phyloP scores from a whole-genome alignment of 2,113 vertebrate species.

The Sebastes fasciatus region DNA sequence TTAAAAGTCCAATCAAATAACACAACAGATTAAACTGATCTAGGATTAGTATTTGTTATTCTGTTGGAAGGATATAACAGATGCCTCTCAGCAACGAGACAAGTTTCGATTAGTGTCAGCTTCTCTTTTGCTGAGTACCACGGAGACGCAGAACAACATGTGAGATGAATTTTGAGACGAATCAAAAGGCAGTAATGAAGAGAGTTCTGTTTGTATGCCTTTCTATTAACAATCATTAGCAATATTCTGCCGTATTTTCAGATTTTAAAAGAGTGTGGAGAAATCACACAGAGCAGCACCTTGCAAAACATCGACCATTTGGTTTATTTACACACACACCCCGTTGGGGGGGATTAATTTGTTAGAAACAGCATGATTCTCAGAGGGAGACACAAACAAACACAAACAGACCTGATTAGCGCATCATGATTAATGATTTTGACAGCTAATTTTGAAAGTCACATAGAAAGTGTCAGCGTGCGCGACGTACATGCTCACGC shows the following conservation, averaged over 20 bases:
- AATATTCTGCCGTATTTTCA: slow-evolving; percentile 31
- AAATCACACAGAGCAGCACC: slow-evolving; percentile 49
- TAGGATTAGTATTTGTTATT: background rate
- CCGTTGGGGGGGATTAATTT: slow-evolving; percentile 65
- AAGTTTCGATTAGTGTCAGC: background rate
- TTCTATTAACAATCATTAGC: slow-evolving; percentile 34
- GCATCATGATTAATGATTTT: slow-evolving; percentile 64
- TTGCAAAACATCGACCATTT: slow-evolving; percentile 46
- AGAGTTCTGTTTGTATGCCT: background rate
- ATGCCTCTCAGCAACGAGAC: background rate
- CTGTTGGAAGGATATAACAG: background rate
- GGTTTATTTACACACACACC: slow-evolving; percentile 49
- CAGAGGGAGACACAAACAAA: slow-evolving; percentile 61
- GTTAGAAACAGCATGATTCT: slow-evolving; percentile 68
- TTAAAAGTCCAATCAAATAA: background rate
- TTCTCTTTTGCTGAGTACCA: background rate
- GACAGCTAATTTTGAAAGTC: slow-evolving; percentile 51
- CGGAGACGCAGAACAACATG: no score
- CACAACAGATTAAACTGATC: background rate
- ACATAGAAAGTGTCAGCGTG: background rate
- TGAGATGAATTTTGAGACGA: slow-evolving; percentile 8
- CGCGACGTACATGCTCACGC: background rate
- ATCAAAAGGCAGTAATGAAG: background rate
- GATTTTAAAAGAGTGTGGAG: slow-evolving; percentile 26
- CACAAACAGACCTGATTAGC: slow-evolving; percentile 73